These are phyloP conservation scores for Coracias cyanogaster DNA, from an alignment of 2,797 vertebrate species.

Conservation along the genomic window DNA sequence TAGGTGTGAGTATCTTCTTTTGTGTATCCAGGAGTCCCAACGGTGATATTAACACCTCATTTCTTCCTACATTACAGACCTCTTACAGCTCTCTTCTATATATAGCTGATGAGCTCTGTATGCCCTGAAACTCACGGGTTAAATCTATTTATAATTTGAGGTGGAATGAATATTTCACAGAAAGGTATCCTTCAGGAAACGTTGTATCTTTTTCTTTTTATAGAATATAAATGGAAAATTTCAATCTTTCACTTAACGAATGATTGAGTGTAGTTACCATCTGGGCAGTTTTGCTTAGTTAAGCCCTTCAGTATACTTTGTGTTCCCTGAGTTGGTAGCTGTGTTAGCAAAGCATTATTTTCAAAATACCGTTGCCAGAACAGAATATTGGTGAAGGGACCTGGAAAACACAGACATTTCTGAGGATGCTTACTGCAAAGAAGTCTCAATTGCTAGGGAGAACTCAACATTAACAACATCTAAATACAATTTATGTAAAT, in stretches of 20 bases:
- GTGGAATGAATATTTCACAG: background rate
- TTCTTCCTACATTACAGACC: background rate
- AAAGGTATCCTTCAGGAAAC: background rate
- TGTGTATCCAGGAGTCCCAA: background rate
- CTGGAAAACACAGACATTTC: background rate
- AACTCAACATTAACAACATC: background rate
- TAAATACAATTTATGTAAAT: background rate
- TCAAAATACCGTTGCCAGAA: background rate
- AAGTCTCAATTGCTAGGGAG: background rate
- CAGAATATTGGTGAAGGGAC: background rate
- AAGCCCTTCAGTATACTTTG: background rate
- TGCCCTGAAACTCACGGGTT: background rate
- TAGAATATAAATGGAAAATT: background rate
- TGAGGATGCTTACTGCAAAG: background rate
- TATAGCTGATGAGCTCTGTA: background rate
- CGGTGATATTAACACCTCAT: background rate
- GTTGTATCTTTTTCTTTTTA: background rate
- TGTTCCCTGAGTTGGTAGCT: background rate
- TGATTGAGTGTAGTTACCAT: background rate
- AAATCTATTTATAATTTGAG: conserved; percentile 9
- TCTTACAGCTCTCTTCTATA: background rate
- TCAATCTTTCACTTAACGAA: background rate
- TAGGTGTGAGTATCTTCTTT: background rate
- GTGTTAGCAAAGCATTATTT: background rate
- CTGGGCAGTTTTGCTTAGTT: background rate